Base-by-base conservation (phyloP, 2,797 vertebrate genomes). In the Ispidina lecontei region DNA sequence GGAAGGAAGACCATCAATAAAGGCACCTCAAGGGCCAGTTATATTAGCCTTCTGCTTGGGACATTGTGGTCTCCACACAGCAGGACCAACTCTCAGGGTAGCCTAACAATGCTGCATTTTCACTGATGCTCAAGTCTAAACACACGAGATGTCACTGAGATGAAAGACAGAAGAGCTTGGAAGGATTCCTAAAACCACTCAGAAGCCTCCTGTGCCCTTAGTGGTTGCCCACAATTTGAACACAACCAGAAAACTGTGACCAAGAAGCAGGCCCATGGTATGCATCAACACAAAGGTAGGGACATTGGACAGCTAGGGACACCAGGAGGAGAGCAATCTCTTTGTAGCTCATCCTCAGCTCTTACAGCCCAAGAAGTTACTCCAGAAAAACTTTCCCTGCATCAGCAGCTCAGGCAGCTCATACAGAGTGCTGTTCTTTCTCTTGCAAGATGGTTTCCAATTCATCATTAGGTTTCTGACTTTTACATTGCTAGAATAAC, bases 361-460 rank as follows among this genome's bases (percentile, higher is more conserved):
- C 31, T 52, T 44, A 51, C 31, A 55, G 46, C n/a, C 35, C 23
- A 33, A 51, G 77, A 49, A 56, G 17, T 18, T 9, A 4, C 21
- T 41, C 29, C 41, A 46, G 55, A 58, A 58, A 9, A 73, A 33
- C 56, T 14, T 58, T 35, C 49, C 67, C 13, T 72, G 26, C 8
- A 17, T 14, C 72, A 51, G 43, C 55, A 77, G 47, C 59, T 65
- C 65, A 44, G 25, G 20, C 58, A 60, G 59, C 46, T 76, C 54
- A 65, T 4, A 62, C 0, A 0, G 6, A 7, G n/a, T 20, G 7
- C 35, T 62, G 2, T 26, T 67, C 60, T 67, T 55, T 13, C 10
- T 77, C 71, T 44, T 29, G 28, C 47, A 76, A 51, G 41, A 39
- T 71, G 47, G 5, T 72, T 55, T 82, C 39, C 31, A 21, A 17